These are phyloP conservation scores for Lasioglossum lativentre DNA, from an alignment of 2,888 invertebrate genomes.

Conservation along the genomic window DNA sequence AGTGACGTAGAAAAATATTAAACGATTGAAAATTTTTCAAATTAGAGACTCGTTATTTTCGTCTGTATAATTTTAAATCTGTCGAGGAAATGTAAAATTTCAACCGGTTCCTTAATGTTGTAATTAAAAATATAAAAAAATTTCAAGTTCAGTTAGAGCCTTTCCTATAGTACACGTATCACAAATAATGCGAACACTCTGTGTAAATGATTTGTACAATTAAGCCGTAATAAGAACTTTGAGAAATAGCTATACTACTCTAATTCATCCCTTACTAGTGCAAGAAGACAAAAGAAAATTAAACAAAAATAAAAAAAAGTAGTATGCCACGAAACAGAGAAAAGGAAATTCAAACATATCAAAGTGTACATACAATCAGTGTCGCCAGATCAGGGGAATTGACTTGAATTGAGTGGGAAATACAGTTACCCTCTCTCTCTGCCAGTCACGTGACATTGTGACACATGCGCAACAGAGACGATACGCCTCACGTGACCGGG, in stretches of 20 bases:
- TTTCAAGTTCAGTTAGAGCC: neutral
- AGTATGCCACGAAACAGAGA: constrained; percentile 2
- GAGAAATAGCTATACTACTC: neutral
- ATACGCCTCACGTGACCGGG: too few relatives aligned
- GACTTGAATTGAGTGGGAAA: too few relatives aligned
- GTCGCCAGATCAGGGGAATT: too few relatives aligned
- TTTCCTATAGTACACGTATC: neutral
- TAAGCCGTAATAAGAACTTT: neutral
- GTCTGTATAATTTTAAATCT: too few relatives aligned
- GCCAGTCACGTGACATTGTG: too few relatives aligned
- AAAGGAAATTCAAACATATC: neutral
- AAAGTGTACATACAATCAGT: constrained; percentile 1
- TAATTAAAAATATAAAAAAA: neutral
- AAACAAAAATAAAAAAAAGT: neutral
- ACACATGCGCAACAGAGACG: too few relatives aligned
- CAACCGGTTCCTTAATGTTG: neutral
- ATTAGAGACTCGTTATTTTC: too few relatives aligned
- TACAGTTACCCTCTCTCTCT: too few relatives aligned
- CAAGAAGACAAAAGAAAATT: neutral
- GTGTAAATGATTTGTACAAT: neutral
- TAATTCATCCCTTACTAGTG: constrained; percentile 4
- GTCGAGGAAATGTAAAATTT: neutral
- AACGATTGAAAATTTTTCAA: neutral
- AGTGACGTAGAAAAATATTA: neutral
- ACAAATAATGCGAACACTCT: neutral